A percentile compares a stretch with the other conserved stretches of the same genome.
These are phyloP conservation scores for Encarsia formosa DNA, from an alignment of 2,888 invertebrate species.

Conservation along the genomic window DNA sequence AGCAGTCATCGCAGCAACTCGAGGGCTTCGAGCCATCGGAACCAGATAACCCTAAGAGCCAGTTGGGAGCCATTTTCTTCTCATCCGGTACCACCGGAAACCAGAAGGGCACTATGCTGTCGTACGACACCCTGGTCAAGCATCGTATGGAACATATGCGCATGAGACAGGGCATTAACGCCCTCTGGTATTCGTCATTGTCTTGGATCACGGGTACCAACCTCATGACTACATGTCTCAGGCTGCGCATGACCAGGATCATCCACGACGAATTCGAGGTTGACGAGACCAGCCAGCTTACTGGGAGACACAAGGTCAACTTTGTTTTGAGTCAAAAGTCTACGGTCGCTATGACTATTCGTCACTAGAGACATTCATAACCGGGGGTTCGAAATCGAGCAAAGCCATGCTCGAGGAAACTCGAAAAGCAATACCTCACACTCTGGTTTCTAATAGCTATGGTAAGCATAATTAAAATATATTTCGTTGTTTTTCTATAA, in stretches of 20 bases:
- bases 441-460: neutral
- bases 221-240: neutral
- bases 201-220: constrained; percentile 7
- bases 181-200: constrained; percentile 1
- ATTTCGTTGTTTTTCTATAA: neutral
- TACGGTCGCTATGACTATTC: neutral
- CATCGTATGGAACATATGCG: neutral
- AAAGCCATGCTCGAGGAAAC: neutral
- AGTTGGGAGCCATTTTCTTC: constrained; percentile 34
- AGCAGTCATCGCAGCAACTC: constrained; percentile 27
- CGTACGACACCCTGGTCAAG: neutral
- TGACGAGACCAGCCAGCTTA: constrained; percentile 31
- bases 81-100: constrained; percentile 43
- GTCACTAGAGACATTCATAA: neutral
- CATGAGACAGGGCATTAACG: neutral
- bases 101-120: constrained; percentile 37
- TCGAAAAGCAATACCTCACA: neutral
- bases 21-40: constrained; percentile 32
- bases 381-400: neutral
- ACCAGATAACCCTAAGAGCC: constrained; percentile 22
- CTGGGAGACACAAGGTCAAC: constrained; percentile 17
- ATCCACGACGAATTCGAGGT: constrained; percentile 32
- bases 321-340: too few relatives aligned
- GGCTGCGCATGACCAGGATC: constrained; percentile 26
- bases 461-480: constrained; percentile 1